Base-by-base conservation (phyloP, 30 jellyfish, hydroid and myxozoan species). In the Hydra vulgaris region DNA sequence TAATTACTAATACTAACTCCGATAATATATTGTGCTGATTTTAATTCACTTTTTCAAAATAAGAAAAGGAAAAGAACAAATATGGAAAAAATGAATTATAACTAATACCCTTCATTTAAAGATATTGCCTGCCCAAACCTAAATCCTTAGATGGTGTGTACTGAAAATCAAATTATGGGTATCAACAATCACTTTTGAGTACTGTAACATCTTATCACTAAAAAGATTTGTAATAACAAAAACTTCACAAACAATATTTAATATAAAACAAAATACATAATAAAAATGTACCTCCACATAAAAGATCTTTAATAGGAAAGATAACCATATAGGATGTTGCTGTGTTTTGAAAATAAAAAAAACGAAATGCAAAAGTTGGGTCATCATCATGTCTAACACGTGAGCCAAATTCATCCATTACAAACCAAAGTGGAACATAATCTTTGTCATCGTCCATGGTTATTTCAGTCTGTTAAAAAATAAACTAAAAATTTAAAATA, bases 381-480 rank as follows among this genome's bases (percentile, higher is more conserved):
- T 76, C 83, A 76, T 88, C 96, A 27, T 88, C 76, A 71, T 88
- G 96, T n/a, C 77, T 52, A 21, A 88, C 81, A 20, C 89, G 74
- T 3, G 90, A 82, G 0, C 96, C 96, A 72, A 88, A 76, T 54
- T 81, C 96, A 72, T 88, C 96, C 83, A 81, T 70, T 73, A 88
- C 61, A 69, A 73, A 88, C 96, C 96, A 88, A 18, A 79, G 89
- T 16, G 96, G 87, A 4, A 88, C 68, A 23, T 78, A 74, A 73
- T 79, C 72, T 74, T 72, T 79, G 8, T 53, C 88, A 18, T 88
- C 80, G 17, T 88, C 72, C 18, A 54, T 26, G 71, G 25, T 78
- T 27, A 78, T 76, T 0, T 53, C 8, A 40, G 61, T 12, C 61
- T 40, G 12, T 40, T 5, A 3, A 40, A 69, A 21, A 15, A 15